phyloP scores from a whole-genome alignment of 2,113 vertebrate genomes.

The Gasterosteus aculeatus region DNA sequence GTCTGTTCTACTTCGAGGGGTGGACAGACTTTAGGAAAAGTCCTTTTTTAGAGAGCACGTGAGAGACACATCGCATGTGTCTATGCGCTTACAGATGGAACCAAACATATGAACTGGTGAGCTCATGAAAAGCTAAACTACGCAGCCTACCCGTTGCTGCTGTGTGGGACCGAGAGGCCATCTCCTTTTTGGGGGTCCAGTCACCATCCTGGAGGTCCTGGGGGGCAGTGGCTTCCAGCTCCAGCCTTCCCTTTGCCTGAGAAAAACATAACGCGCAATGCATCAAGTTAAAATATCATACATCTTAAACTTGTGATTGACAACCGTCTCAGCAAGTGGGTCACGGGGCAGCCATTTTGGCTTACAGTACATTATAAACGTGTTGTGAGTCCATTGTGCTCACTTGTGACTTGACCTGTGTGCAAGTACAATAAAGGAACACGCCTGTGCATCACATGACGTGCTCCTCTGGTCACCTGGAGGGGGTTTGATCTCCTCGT shows the following conservation, averaged over 20 bases:
- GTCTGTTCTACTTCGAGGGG: background rate
- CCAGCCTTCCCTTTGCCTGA: slow-evolving; percentile 89
- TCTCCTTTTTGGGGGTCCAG: slow-evolving; percentile 82
- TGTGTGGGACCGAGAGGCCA: slow-evolving; percentile 30
- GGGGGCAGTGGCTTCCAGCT: slow-evolving; percentile 85
- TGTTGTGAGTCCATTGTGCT: background rate
- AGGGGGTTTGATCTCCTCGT: background rate
- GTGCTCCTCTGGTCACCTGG: background rate
- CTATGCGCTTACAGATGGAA: no score
- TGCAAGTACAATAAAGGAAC: background rate
- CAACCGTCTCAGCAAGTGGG: background rate
- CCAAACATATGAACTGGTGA: background rate
- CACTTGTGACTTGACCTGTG: background rate
- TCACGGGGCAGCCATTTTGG: slow-evolving; percentile 18
- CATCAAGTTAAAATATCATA: background rate
- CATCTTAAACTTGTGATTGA: background rate
- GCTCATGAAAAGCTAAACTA: background rate
- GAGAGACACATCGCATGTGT: background rate
- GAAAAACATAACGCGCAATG: background rate
- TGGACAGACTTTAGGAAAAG: background rate
- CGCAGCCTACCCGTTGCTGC: slow-evolving; percentile 83
- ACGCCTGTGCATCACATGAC: background rate
- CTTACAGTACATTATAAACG: background rate
- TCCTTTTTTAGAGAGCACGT: background rate
- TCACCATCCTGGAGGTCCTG: slow-evolving; percentile 86